A percentile compares a stretch with the other conserved stretches of the same genome.
These are phyloP conservation scores for Pteromalus puparum DNA, from an alignment of 1,140 invertebrate genomes.

Conservation along the genomic window DNA sequence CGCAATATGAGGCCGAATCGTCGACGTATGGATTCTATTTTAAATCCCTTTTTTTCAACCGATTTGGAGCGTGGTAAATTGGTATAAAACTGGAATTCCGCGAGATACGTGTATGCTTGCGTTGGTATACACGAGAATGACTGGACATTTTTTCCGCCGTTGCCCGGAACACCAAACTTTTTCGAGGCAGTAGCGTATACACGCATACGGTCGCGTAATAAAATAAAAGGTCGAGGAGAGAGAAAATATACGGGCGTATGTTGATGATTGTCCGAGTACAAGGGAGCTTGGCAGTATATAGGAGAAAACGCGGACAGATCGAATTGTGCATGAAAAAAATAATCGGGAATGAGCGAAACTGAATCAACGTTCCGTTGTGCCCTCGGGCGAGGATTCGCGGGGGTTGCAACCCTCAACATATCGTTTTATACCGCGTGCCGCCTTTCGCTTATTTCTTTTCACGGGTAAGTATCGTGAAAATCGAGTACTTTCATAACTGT, in stretches of 20 bases:
- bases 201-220: neutral
- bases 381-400: neutral
- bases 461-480: too few relatives aligned
- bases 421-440: neutral
- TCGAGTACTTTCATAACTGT: too few relatives aligned
- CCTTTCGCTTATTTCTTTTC: neutral
- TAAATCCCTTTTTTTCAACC: too few relatives aligned
- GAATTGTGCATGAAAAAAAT: neutral
- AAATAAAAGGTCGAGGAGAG: conserved; percentile 6
- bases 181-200: too few relatives aligned
- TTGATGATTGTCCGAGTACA: neutral
- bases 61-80: too few relatives aligned
- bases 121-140: neutral
- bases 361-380: neutral
- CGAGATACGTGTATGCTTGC: too few relatives aligned
- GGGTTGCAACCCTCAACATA: neutral
- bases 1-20: too few relatives aligned
- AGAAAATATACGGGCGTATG: neutral
- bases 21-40: too few relatives aligned
- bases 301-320: neutral
- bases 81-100: too few relatives aligned
- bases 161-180: neutral
- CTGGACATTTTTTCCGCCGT: neutral
- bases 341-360: neutral
- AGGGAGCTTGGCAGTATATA: neutral